Conservation (phyloP, 2,797 vertebrate species). For the Myotis daubentonii region DNA sequence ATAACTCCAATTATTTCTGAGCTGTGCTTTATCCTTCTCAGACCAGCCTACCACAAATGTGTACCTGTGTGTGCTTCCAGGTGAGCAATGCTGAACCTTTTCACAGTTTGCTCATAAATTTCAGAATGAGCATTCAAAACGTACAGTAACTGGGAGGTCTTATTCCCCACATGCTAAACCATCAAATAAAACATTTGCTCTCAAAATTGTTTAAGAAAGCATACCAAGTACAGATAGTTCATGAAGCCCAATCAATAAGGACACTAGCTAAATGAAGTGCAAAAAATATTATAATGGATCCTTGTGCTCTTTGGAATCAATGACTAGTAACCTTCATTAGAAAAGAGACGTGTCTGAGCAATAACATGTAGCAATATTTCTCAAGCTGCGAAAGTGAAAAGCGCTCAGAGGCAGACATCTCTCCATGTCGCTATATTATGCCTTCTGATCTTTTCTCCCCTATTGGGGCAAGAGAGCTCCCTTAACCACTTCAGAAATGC, state of each 20-base stretch:
- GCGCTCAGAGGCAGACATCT: slow-evolving; percentile 43
- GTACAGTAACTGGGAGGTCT: neutral
- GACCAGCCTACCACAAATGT: neutral
- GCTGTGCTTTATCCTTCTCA: neutral
- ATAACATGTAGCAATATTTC: slow-evolving; percentile 14
- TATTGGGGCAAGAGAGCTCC: neutral
- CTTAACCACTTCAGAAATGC: neutral
- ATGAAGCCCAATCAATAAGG: slow-evolving; percentile 42
- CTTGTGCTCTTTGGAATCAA: slow-evolving; percentile 47
- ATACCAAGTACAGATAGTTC: slow-evolving; percentile 16
- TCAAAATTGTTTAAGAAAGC: slow-evolving; percentile 13
- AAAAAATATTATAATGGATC: slow-evolving; percentile 59
- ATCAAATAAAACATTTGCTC: neutral
- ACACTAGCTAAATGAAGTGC: slow-evolving; percentile 57
- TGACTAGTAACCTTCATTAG: slow-evolving; percentile 23
- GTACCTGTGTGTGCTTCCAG: neutral
- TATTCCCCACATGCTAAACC: neutral
- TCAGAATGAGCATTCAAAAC: neutral
- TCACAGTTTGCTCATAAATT: slow-evolving; percentile 30
- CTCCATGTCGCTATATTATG: neutral
- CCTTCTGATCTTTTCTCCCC: neutral
- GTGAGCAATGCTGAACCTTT: neutral
- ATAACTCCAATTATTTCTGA: neutral
- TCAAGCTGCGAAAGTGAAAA: slow-evolving; percentile 62
- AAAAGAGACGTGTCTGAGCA: slow-evolving; percentile 35